Percentiles rank a stretch among this genome's conserved stretches.
These are phyloP conservation scores for Flexamia atlantica DNA, from an alignment of 2,888 invertebrate species.

Conservation along the genomic window DNA sequence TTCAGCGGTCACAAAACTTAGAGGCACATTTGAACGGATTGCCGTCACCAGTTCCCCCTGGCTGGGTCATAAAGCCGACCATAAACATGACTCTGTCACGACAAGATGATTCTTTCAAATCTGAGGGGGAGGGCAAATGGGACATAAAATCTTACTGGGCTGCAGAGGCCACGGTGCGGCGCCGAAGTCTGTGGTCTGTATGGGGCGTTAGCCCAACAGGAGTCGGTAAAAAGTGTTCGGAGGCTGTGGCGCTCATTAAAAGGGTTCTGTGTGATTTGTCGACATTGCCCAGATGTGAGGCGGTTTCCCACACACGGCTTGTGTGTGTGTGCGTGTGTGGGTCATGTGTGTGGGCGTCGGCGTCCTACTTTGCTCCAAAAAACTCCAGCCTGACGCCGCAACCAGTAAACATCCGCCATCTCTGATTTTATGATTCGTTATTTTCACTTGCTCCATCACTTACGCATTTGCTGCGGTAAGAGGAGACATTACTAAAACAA, in stretches of 20 bases:
- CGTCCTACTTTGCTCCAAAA: too few species aligned
- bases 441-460: too few species aligned
- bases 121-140: background rate
- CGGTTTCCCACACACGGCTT: background rate
- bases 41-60: background rate
- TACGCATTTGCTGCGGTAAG: too few species aligned
- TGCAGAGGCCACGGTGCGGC: background rate
- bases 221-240: background rate
- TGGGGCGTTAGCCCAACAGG: background rate
- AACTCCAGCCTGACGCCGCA: too few species aligned
- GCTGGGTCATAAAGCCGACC: background rate
- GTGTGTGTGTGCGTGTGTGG: constrained; percentile 16
- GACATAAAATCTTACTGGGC: background rate
- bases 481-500: too few species aligned
- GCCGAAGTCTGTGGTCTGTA: background rate
- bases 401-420: too few species aligned
- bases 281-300: constrained; percentile 4
- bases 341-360: background rate
- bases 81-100: background rate
- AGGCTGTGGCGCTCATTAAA: constrained; percentile 13
- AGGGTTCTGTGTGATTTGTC: constrained; percentile 12
- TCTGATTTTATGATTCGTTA: too few species aligned
- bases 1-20: background rate
- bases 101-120: background rate
- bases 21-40: background rate